Evolutionary conservation across 2,888 invertebrate genomes (phyloP), one percentile per base, ranked within the genome.

Genomic region (Melinaea marsaeus): DNA sequence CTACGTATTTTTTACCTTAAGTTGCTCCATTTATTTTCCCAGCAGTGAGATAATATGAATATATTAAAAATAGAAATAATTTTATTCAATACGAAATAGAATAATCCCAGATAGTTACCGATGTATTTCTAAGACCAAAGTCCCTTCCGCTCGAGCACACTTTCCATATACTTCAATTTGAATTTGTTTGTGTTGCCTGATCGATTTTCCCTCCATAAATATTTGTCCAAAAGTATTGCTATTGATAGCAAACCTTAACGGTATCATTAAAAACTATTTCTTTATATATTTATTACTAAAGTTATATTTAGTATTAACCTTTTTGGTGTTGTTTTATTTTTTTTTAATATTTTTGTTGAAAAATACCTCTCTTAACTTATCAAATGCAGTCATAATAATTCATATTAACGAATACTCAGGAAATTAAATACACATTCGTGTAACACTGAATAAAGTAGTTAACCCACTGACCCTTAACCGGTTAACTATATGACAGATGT

Each of bases 401-500:
- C 68, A 68, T 62, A 62, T 66, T 61, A 54, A 71, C 73, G 73
- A 72, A 76, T 75, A 74, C 72, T 74, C 73, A 75, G 72, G 72
- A 74, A 74, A 79, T 80, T 74, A 79, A 72, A 69, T 69, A 73
- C 74, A 69, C 66, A 71, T 67, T 71, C 73, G 67, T 73, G 69
- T 76, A 78, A 76, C 75, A 74, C 76, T 73, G 68, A 79, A 78
- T 75, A 68, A 74, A 75, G 74, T 73, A 69, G 76, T 80, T 84
- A 86, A 84, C 87, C 87, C 71, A 87, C 74, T 87, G 79, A 86
- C 86, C 86, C 72, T 71, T 71, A 72, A 71, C 74, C 75, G 77
- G 79, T 76, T 76, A 79, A 76, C 76, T 70, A 74, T 79, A 81
- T 86, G 86, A 88, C 85, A 85, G 84, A 87, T 86, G 84, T 80